These are phyloP conservation scores for Phanerotoma sp. DNA, from an alignment of 2,888 invertebrate genomes.

Conservation along the genomic window DNA sequence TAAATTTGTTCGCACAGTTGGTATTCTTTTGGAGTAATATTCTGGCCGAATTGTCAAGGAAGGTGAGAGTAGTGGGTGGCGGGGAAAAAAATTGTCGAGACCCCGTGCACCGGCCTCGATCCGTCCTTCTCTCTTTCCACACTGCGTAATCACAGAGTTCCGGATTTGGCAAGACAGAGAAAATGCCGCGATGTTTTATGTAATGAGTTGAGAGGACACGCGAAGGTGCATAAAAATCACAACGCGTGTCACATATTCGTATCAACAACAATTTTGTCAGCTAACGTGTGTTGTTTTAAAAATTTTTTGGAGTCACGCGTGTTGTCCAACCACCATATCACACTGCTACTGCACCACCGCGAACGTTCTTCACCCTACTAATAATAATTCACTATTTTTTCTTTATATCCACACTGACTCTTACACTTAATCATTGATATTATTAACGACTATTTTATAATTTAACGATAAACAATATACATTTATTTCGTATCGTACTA, in stretches of 20 bases:
- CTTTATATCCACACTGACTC: not conserved
- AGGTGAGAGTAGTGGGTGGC: slow-evolving; percentile 4
- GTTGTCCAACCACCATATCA: slow-evolving; percentile 19
- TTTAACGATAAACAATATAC: not conserved
- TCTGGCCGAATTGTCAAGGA: not conserved
- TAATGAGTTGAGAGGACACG: slow-evolving; percentile 14
- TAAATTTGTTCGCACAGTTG: not conserved
- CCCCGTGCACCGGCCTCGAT: slow-evolving; percentile 6
- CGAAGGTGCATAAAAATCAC: slow-evolving; percentile 19
- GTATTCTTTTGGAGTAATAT: no score
- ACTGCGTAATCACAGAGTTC: slow-evolving; percentile 1
- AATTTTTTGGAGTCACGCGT: slow-evolving; percentile 16
- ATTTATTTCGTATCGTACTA: not conserved
- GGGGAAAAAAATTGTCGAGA: slow-evolving; percentile 4
- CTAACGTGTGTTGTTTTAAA: not conserved
- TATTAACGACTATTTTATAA: no score
- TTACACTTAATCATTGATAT: not conserved
- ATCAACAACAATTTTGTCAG: not conserved
- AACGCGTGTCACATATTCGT: slow-evolving; percentile 24
- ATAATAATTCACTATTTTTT: not conserved
- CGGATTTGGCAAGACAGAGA: not conserved
- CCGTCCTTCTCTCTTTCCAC: not conserved
- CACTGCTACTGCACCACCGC: not conserved
- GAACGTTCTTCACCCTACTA: no score
- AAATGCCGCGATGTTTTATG: slow-evolving; percentile 5